These are phyloP conservation scores for Amphimallon solstitiale DNA, from an alignment of 2,888 invertebrate genomes.

Conservation along the genomic window DNA sequence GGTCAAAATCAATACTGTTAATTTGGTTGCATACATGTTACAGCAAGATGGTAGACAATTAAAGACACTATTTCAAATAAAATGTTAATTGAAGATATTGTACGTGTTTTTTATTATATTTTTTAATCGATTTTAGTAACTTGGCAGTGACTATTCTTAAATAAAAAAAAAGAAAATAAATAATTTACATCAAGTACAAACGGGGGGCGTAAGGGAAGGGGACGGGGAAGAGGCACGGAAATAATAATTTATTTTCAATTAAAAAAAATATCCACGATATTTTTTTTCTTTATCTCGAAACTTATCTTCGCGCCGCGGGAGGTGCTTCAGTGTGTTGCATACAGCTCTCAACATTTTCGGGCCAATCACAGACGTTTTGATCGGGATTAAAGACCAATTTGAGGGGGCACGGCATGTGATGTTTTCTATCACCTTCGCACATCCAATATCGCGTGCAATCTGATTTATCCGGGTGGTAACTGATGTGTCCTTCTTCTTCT, in stretches of 20 bases:
- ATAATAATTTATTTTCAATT: slow-evolving; percentile 3
- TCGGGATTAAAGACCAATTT: slow-evolving; percentile 93
- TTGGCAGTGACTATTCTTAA: slow-evolving; percentile 3
- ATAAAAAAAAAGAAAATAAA: slow-evolving; percentile 9
- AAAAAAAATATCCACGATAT: background rate
- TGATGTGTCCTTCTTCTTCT: slow-evolving; percentile 95
- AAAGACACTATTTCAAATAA: background rate
- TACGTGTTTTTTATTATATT: slow-evolving; percentile 5
- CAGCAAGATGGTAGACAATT: background rate
- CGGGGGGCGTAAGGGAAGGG: background rate
- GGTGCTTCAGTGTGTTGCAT: slow-evolving; percentile 76
- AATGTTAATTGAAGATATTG: background rate
- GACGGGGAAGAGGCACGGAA: too few relatives aligned
- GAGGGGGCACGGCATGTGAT: slow-evolving; percentile 95
- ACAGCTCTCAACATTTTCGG: slow-evolving; percentile 92
- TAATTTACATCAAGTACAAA: slow-evolving; percentile 16
- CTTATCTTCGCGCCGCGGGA: slow-evolving; percentile 58
- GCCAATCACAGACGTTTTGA: slow-evolving; percentile 96
- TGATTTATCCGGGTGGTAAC: slow-evolving; percentile 88
- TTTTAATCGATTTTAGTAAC: background rate
- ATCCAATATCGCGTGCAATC: slow-evolving; percentile 96
- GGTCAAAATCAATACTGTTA: too few relatives aligned
- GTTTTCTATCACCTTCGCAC: slow-evolving; percentile 95
- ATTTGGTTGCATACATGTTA: background rate
- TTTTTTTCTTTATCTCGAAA: background rate